phyloP scores from a whole-genome alignment of 2,888 invertebrate species.

The Hedya salicella region DNA sequence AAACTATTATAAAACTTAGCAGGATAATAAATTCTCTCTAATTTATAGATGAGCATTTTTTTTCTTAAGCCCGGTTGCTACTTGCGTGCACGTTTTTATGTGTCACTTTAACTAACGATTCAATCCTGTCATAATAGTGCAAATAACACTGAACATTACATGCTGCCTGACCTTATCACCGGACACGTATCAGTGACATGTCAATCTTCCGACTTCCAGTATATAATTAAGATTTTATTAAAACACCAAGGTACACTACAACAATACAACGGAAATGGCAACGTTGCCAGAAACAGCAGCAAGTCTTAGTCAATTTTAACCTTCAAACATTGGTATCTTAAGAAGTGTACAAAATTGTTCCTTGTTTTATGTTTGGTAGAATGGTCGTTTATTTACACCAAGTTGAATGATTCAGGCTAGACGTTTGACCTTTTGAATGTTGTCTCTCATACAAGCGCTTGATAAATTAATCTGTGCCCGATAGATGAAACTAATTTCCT shows the following conservation, averaged over 20 bases:
- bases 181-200: conserved; percentile 14
- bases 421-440: not conserved
- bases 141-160: too few relatives aligned
- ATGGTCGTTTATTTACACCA: not conserved
- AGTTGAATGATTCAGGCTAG: not conserved
- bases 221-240: conserved; percentile 24
- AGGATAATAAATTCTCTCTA: too few relatives aligned
- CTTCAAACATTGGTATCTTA: not conserved
- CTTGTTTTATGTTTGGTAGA: not conserved
- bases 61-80: too few relatives aligned
- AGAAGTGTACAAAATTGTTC: not conserved
- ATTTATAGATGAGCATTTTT: too few relatives aligned
- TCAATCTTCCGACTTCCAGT: conserved; percentile 25
- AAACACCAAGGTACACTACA: conserved; percentile 39
- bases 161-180: too few relatives aligned
- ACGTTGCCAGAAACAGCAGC: conserved; percentile 3
- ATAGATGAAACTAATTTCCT: too few relatives aligned
- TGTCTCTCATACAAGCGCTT: not conserved
- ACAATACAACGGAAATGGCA: conserved; percentile 55
- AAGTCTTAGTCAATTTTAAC: not conserved
- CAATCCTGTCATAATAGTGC: too few relatives aligned
- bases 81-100: too few relatives aligned
- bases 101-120: too few relatives aligned
- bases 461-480: too few relatives aligned
- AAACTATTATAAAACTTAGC: too few relatives aligned